Conservation (phyloP, 2,113 vertebrate species). For the Sylvilagus bachmani region DNA sequence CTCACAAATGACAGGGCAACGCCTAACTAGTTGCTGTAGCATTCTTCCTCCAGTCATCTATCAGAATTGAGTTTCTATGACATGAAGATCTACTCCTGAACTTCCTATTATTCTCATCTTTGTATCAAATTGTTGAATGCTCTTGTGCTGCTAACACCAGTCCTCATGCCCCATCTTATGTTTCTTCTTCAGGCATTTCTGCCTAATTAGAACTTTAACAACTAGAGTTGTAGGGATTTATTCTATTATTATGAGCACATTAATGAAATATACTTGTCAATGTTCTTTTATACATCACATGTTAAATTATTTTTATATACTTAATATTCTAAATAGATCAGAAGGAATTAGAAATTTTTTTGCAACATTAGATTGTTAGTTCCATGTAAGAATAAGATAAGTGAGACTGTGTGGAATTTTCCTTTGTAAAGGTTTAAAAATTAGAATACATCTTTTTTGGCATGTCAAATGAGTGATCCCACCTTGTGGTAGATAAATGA, state of each 20-base stretch:
- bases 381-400: neutral
- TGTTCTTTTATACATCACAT: neutral
- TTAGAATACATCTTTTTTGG: conserved; percentile 12
- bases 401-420: neutral
- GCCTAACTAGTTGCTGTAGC: neutral
- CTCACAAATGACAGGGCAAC: neutral
- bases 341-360: neutral
- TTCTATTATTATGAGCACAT: neutral
- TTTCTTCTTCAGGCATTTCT: conserved; percentile 1
- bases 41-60: neutral
- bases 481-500: conserved; percentile 28
- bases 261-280: neutral
- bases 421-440: neutral
- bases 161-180: neutral
- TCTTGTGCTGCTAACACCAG: neutral
- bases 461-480: neutral
- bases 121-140: neutral
- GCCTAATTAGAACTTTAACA: conserved; percentile 42
- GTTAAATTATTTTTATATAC: neutral
- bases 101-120: neutral
- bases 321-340: conserved; percentile 5
- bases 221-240: neutral
- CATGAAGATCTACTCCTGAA: neutral
- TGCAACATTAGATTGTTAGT: neutral
- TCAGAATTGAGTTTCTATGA: neutral